Conservation (phyloP, 1,140 invertebrate genomes). For the Portunus trituberculatus region DNA sequence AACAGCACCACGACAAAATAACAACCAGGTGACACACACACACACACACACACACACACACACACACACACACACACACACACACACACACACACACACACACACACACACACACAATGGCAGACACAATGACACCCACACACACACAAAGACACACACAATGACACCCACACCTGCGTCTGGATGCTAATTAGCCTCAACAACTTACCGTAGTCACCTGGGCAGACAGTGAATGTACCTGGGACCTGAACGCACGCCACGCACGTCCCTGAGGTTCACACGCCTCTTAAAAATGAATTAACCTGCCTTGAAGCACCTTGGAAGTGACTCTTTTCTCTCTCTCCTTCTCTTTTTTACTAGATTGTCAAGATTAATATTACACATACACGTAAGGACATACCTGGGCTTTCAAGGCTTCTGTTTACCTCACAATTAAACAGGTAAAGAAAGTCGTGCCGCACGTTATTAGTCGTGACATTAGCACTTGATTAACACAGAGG, state of each 20-base stretch:
- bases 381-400: neutral
- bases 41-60: conserved; percentile 1
- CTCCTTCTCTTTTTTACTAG: neutral
- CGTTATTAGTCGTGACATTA: neutral
- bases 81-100: conserved; percentile 16
- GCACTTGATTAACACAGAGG: neutral
- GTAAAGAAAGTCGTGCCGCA: neutral
- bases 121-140: neutral
- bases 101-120: neutral
- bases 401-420: neutral
- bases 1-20: no score
- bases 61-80: conserved; percentile 7
- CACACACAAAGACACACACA: neutral
- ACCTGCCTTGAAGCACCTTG: neutral
- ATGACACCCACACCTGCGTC: neutral
- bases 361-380: conserved; percentile 9
- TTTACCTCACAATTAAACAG: neutral
- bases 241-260: neutral
- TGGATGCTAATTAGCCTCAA: neutral
- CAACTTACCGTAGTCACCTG: neutral
- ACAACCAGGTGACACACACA: neutral
- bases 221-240: neutral
- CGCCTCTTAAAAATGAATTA: neutral
- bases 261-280: neutral
- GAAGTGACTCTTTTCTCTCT: neutral